Conservation (phyloP, 2,888 invertebrate genomes). For the Drosophila paramelanica region DNA sequence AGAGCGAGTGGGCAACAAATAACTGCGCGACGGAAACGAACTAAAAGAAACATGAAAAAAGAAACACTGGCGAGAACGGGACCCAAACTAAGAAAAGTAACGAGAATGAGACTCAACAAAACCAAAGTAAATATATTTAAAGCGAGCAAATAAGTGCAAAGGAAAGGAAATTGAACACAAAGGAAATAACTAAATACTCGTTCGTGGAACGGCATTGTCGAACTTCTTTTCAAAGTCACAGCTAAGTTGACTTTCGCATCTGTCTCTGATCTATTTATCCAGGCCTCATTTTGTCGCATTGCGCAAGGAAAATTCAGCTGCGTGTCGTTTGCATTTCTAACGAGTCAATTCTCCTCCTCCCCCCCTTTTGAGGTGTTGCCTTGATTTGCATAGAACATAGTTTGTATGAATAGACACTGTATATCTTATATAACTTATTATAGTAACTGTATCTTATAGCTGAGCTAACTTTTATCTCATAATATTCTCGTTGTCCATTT, state of each 20-base stretch:
- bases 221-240: background rate
- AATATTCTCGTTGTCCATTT: conserved; percentile 15
- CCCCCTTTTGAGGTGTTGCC: conserved; percentile 7
- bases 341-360: conserved; percentile 36
- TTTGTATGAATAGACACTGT: conserved; percentile 2
- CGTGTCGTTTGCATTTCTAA: conserved; percentile 19
- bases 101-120: background rate
- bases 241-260: conserved; percentile 9
- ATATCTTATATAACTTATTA: conserved; percentile 7
- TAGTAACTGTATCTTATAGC: background rate
- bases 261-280: conserved; percentile 4
- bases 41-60: background rate
- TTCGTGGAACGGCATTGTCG: no score
- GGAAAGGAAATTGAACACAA: no score
- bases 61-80: background rate
- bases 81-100: background rate
- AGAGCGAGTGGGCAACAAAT: background rate
- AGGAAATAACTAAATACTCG: no score
- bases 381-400: conserved; percentile 26
- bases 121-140: background rate
- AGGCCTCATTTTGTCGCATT: background rate
- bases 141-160: background rate
- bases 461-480: background rate
- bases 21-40: no score
- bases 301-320: conserved; percentile 8